Conservation (phyloP, 1,140 invertebrate genomes). For the Drosophila melanica region DNA sequence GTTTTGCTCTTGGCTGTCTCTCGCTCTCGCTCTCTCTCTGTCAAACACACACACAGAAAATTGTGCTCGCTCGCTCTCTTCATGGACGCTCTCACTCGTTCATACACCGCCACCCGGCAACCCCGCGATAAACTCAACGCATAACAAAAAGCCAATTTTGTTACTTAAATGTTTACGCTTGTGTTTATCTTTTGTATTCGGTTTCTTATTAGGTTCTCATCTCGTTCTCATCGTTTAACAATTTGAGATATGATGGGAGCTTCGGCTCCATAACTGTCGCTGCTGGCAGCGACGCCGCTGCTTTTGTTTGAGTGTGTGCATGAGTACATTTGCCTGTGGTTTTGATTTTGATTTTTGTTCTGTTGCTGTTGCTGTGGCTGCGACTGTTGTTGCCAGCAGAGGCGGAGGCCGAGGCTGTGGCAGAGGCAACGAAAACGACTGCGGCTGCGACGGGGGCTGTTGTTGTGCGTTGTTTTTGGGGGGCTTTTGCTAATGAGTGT, state of each 20-base stretch:
- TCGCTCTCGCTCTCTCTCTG: background rate
- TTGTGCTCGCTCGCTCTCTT: constrained; percentile 2
- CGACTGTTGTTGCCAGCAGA: too few species aligned
- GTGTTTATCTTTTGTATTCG: constrained; percentile 84
- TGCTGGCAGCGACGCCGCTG: constrained; percentile 20
- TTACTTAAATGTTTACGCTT: constrained; percentile 84
- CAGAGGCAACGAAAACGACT: constrained; percentile 12
- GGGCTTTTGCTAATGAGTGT: constrained; percentile 81
- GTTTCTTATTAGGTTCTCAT: constrained; percentile 84
- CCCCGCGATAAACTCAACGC: constrained; percentile 42
- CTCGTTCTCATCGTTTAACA: constrained; percentile 83
- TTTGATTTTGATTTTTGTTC: constrained; percentile 55
- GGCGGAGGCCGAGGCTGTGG: constrained; percentile 3
- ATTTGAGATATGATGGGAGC: constrained; percentile 79
- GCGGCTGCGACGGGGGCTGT: constrained; percentile 28
- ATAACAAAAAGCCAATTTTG: constrained; percentile 84
- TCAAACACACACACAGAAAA: constrained; percentile 6
- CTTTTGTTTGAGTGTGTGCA: constrained; percentile 21
- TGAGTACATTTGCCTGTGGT: constrained; percentile 47
- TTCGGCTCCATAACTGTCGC: constrained; percentile 7
- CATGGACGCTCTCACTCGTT: constrained; percentile 16
- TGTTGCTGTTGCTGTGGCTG: constrained; percentile 39
- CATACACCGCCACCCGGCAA: constrained; percentile 8
- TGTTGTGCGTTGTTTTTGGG: constrained; percentile 55
- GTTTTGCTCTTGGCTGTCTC: background rate